Evolutionary conservation across 2,797 vertebrate species (phyloP), one percentile per base, ranked within the genome.

Genomic region (Enteromius radiatus): DNA sequence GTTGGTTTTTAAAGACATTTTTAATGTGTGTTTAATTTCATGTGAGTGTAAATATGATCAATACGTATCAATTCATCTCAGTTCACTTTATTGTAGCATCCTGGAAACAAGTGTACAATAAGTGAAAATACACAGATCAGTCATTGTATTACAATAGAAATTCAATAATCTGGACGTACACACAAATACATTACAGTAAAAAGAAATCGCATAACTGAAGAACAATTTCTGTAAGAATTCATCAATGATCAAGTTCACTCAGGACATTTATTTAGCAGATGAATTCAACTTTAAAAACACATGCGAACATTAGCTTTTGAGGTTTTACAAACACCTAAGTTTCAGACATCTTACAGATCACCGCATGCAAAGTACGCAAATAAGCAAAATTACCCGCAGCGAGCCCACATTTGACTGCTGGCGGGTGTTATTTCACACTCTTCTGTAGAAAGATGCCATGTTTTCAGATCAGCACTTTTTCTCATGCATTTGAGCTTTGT

Each of bases 391-490:
- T 36, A 12, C 21, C 47, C 33, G 10, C 52, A 69, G 31, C 0
- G 0, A 1, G 21, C 3, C 1, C 26, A 19, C 14, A 49, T 73
- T 71, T 23, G 54, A 5, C 28, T 47, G 52, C 19, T n/a, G 41
- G 5, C 5, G 3, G 28, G 26, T 73, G 69, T n/a, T 23, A 3
- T 73, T 73, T 64, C 69, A 73, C 69, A 73, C 56, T 17, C 6
- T 21, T 5, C 17, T 28, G 14, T 63, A 47, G 28, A 31, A 61
- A 45, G 19, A 47, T 52, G 26, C 77, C 41, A n/a, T 65, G 69
- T 38, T 75, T 75, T 76, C 17, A 82, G 36, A 54, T 67, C 45
- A 75, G 71, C 80, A 67, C 1, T 68, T 49, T 76, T 14, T 2
- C 1, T 3, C 36, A n/a, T 67, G 33, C 7, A 45, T 12, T 54